A percentile compares a stretch with the other conserved stretches of the same genome.
phyloP scores from a whole-genome alignment of 2,888 invertebrate genomes.

The Poecilobothrus nobilitatus region DNA sequence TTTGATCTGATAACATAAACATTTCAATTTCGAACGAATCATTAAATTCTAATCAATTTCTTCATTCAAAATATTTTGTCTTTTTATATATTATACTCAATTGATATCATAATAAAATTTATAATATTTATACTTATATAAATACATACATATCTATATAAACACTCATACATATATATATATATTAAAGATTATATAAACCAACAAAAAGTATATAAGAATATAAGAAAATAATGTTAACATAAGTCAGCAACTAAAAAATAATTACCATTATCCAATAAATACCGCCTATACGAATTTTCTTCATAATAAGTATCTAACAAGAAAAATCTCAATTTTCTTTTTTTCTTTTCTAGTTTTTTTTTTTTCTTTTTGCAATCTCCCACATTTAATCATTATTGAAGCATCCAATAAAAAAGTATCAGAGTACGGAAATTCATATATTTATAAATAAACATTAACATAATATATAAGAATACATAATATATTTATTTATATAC shows the following conservation, averaged over 20 bases:
- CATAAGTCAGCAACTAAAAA: background rate
- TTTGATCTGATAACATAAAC: background rate
- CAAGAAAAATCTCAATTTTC: background rate
- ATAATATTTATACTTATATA: too few species aligned
- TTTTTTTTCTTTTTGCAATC: background rate
- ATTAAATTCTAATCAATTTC: background rate
- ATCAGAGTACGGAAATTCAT: background rate
- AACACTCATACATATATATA: background rate
- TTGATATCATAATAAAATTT: too few species aligned
- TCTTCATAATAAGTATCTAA: background rate
- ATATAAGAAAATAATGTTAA: background rate
- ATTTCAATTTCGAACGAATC: background rate
- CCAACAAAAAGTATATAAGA: background rate
- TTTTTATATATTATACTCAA: too few species aligned
- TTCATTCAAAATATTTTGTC: background rate
- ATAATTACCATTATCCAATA: slow-evolving; percentile 1
- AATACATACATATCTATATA: too few species aligned
- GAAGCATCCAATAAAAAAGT: background rate
- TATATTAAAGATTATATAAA: background rate
- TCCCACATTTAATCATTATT: background rate
- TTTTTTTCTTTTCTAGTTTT: background rate
- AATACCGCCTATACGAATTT: background rate
- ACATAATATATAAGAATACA: too few species aligned
- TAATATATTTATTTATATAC: too few species aligned
- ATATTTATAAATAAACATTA: too few species aligned